A percentile compares a stretch with the other conserved stretches of the same genome.
These are phyloP conservation scores for Pachyseris speciosa DNA, from an alignment of 64 coral and sea anemone genomes.

Conservation along the genomic window DNA sequence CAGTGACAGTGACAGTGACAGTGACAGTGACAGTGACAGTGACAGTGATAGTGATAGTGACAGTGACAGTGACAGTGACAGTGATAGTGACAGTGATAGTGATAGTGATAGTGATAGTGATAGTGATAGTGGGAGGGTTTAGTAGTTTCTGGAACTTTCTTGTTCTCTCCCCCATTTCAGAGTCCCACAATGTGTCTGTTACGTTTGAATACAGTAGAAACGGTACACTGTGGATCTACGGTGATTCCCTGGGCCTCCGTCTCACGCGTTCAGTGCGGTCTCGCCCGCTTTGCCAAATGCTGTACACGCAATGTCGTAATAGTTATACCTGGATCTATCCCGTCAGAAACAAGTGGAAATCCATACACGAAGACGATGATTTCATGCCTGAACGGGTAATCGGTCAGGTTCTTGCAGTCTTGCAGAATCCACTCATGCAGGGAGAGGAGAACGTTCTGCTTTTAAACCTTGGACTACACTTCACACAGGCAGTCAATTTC, in stretches of 20 bases:
- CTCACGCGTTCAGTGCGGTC: neutral
- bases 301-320: neutral
- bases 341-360: neutral
- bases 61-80: too few relatives aligned
- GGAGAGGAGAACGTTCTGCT: neutral
- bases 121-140: too few relatives aligned
- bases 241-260: constrained; percentile 36
- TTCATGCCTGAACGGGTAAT: constrained; percentile 41
- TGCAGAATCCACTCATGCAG: constrained; percentile 24
- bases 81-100: too few relatives aligned
- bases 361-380: constrained; percentile 18
- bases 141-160: neutral
- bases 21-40: too few relatives aligned
- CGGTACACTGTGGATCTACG: too few relatives aligned
- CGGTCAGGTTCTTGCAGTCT: too few relatives aligned
- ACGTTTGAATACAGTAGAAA: neutral
- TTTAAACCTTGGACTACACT: constrained; percentile 76
- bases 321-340: constrained; percentile 68
- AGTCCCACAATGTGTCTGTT: neutral
- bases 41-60: too few relatives aligned
- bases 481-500: constrained; percentile 34
- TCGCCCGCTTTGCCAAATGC: constrained; percentile 12
- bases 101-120: too few relatives aligned
- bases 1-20: too few relatives aligned
- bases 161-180: neutral